These are phyloP conservation scores for Emydura subglobosa DNA, from an alignment of 2,113 vertebrate species.

Conservation along the genomic window DNA sequence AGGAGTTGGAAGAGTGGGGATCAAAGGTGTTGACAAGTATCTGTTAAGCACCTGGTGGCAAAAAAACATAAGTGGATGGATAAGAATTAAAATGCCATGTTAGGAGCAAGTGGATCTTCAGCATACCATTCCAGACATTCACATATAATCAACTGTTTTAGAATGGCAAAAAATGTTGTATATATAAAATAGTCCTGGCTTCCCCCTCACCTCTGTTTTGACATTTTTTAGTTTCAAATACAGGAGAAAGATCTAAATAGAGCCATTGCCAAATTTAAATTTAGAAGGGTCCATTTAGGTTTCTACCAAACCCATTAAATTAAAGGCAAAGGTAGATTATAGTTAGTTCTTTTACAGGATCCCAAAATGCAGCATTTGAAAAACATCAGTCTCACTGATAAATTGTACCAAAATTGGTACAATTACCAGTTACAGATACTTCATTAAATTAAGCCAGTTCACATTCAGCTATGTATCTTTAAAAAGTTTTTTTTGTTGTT, in stretches of 20 bases:
- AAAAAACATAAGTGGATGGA: background rate
- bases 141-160: background rate
- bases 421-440: background rate
- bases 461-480: rapidly evolving
- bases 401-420: background rate
- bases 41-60: conserved; percentile 90
- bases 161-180: background rate
- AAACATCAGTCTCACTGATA: background rate
- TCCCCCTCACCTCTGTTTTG: background rate
- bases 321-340: background rate
- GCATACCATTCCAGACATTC: background rate
- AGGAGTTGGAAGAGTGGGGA: conserved; percentile 88
- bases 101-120: background rate
- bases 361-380: background rate
- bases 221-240: background rate
- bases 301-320: background rate
- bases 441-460: background rate
- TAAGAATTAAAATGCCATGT: background rate
- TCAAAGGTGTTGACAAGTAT: conserved; percentile 93
- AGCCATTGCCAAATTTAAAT: background rate
- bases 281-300: background rate
- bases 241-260: background rate
- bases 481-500: background rate
- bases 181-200: background rate
- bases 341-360: background rate